A percentile compares a stretch with the other conserved stretches of the same genome.
Evolutionary conservation across 2,113 vertebrate genomes (phyloP).

Genomic region (Prionailurus bengalensis): DNA sequence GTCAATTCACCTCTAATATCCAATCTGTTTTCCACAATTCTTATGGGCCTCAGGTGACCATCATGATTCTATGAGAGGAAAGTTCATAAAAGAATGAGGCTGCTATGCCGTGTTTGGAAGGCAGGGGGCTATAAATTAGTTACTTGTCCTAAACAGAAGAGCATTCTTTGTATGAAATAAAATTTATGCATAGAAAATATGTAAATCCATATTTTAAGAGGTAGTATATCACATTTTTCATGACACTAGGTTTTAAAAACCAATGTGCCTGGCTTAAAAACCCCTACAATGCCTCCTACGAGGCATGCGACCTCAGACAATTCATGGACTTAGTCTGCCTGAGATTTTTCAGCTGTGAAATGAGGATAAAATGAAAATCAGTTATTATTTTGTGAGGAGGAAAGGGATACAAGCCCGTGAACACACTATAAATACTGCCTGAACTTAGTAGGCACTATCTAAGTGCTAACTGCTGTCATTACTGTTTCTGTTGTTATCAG

Average conservation of each 20-base stretch:
- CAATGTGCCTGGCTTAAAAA: not conserved
- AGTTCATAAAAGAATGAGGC: not conserved
- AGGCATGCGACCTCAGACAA: fast-evolving
- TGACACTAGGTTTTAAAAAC: not conserved
- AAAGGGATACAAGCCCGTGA: not conserved
- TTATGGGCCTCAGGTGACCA: not conserved
- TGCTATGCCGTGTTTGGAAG: not conserved
- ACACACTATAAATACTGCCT: not conserved
- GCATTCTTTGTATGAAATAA: not conserved
- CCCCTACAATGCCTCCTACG: not conserved
- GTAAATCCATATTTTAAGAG: not conserved
- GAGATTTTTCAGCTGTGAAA: not conserved
- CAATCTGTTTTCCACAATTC: not conserved
- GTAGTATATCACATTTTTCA: not conserved
- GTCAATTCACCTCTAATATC: not conserved
- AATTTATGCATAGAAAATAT: not conserved
- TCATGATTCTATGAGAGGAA: not conserved
- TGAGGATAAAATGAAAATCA: not conserved
- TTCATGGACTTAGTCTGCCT: not conserved
- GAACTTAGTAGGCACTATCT: not conserved
- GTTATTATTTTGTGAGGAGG: not conserved
- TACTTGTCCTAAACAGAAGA: not conserved
- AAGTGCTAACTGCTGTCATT: not conserved
- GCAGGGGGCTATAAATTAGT: not conserved
- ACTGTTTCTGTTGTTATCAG: not conserved